These are phyloP conservation scores for Leucopternis melanops DNA, from an alignment of 2,113 vertebrate genomes.

Conservation along the genomic window DNA sequence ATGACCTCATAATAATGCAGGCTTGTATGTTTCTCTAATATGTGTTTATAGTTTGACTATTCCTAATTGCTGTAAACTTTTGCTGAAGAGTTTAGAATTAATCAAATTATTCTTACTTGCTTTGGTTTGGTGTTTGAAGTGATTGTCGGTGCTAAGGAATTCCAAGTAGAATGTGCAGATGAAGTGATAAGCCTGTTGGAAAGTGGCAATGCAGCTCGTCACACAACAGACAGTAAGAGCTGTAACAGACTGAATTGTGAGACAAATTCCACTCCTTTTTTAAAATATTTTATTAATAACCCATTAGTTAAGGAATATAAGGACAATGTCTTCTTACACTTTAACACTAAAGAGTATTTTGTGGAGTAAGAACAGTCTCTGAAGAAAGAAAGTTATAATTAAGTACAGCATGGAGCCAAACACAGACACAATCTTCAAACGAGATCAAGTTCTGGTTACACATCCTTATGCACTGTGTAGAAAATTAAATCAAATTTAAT, in stretches of 20 bases:
- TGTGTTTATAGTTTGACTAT: too few relatives aligned
- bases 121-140: too few relatives aligned
- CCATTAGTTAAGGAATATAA: constrained; percentile 70
- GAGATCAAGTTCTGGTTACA: constrained; percentile 56
- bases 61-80: too few relatives aligned
- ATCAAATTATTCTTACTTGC: too few relatives aligned
- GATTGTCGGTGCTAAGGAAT: too few relatives aligned
- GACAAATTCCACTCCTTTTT: not conserved
- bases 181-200: too few relatives aligned
- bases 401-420: constrained; percentile 67
- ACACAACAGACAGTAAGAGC: too few relatives aligned
- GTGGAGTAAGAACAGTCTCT: constrained; percentile 52
- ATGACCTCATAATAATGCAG: too few relatives aligned
- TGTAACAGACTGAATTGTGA: not conserved
- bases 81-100: too few relatives aligned
- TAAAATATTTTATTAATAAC: constrained; percentile 72
- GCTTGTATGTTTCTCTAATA: too few relatives aligned
- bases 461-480: constrained; percentile 51
- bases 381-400: constrained; percentile 60
- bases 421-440: constrained; percentile 63
- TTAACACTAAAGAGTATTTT: constrained; percentile 73
- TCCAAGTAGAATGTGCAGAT: too few relatives aligned
- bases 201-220: too few relatives aligned
- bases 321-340: constrained; percentile 65
- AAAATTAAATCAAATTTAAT: constrained; percentile 36